A percentile compares a stretch with the other conserved stretches of the same genome.
phyloP scores from a whole-genome alignment of 1,140 invertebrate genomes.

The Pteromalus puparum region DNA sequence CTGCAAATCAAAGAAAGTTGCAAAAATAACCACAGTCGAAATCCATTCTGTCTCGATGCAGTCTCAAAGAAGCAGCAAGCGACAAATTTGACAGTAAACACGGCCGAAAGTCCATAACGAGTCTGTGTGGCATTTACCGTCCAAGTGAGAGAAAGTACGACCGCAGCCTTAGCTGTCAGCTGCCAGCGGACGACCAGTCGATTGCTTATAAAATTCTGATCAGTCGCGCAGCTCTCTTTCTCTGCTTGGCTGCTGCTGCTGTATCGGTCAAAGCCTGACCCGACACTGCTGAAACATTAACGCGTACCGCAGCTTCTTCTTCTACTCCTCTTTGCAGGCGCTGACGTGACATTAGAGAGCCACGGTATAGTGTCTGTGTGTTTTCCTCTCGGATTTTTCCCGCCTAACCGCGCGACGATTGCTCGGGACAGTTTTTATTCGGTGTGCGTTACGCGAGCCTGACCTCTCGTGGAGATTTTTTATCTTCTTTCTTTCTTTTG shows the following conservation, averaged over 20 bases:
- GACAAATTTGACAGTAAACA: constrained; percentile 30
- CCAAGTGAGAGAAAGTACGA: background rate
- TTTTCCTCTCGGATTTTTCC: constrained; percentile 11
- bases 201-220: constrained; percentile 51
- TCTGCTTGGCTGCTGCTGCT: background rate
- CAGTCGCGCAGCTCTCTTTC: background rate
- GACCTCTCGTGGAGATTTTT: background rate
- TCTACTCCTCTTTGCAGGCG: constrained; percentile 61
- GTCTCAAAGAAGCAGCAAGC: background rate
- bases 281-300: constrained; percentile 66
- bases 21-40: background rate
- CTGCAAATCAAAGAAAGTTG: background rate
- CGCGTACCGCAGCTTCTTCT: constrained; percentile 19
- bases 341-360: constrained; percentile 62
- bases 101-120: constrained; percentile 27
- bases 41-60: background rate
- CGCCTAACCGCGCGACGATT: background rate
- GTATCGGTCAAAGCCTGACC: constrained; percentile 54
- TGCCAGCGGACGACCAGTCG: constrained; percentile 37
- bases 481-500: background rate
- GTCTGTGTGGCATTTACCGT: constrained; percentile 30
- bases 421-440: background rate
- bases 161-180: background rate
- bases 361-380: background rate
- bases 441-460: background rate